Percentiles rank a stretch among this genome's conserved stretches.
Conservation (phyloP, 2,797 vertebrate species). For the Myotis daubentonii region DNA sequence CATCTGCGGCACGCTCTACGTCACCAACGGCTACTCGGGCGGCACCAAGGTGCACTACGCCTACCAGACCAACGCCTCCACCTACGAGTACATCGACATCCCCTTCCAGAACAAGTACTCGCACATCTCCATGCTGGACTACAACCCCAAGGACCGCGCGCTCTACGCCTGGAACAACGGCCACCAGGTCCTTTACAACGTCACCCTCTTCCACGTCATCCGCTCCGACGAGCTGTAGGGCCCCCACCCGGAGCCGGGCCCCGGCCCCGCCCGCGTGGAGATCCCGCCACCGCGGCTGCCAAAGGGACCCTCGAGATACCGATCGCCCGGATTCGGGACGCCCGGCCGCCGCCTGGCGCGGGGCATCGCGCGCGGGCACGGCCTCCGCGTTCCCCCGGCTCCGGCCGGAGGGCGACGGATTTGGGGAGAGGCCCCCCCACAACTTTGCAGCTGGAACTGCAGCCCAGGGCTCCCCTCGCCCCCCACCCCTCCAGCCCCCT, state of each 20-base stretch:
- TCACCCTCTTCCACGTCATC: slow-evolving; percentile 98
- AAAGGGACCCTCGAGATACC: not conserved
- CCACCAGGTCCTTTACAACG: slow-evolving; percentile 97
- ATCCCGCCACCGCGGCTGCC: slow-evolving; percentile 57
- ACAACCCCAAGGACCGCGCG: slow-evolving; percentile 96
- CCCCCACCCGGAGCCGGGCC: slow-evolving; percentile 46
- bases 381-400: slow-evolving; percentile 70
- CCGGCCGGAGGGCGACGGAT: slow-evolving; percentile 58
- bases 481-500: slow-evolving; percentile 57
- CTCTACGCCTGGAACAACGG: slow-evolving; percentile 99
- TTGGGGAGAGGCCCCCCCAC: slow-evolving; percentile 43
- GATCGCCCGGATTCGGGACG: slow-evolving; percentile 73
- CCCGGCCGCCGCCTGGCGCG: slow-evolving; percentile 43
- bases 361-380: slow-evolving; percentile 54
- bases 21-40: slow-evolving; percentile 97
- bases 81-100: slow-evolving; percentile 98
- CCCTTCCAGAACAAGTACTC: slow-evolving; percentile 98
- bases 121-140: slow-evolving; percentile 99
- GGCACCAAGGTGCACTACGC: slow-evolving; percentile 98
- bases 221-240: slow-evolving; percentile 95
- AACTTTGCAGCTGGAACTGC: slow-evolving; percentile 86
- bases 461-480: slow-evolving; percentile 75
- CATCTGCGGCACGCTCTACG: slow-evolving; percentile 98
- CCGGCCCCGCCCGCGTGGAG: not conserved
- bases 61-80: slow-evolving; percentile 98